Evolutionary conservation across 2,113 vertebrate genomes (phyloP).

Genomic region (Scalopus aquaticus): DNA sequence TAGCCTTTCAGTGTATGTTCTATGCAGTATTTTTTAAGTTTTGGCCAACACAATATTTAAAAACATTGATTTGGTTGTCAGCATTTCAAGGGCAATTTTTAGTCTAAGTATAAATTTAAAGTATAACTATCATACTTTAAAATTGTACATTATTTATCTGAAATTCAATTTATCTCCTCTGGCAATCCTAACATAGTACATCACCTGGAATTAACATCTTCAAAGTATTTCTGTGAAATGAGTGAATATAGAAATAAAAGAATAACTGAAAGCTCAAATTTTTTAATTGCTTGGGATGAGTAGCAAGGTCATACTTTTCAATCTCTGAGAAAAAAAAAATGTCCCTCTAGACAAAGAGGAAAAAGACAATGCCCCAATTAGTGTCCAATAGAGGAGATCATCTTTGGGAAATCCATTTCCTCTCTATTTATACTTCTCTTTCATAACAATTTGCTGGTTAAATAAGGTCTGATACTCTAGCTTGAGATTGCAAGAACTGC

Average conservation of each 20-base stretch:
- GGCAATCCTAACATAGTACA: not conserved
- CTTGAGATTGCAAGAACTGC: not conserved
- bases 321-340: not conserved
- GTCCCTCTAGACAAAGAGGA: not conserved
- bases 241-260: not conserved
- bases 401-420: not conserved
- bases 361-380: not conserved
- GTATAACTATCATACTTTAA: not conserved
- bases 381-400: not conserved
- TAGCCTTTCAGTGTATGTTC: not conserved
- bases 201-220: not conserved
- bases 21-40: not conserved
- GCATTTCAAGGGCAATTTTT: not conserved
- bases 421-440: not conserved
- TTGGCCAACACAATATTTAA: not conserved
- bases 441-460: not conserved
- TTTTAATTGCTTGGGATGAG: not conserved
- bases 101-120: conserved; percentile 34
- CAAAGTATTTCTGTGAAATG: conserved; percentile 43
- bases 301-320: not conserved
- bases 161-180: conserved; percentile 31
- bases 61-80: not conserved
- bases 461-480: not conserved
- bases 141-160: not conserved
- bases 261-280: not conserved